Evolutionary conservation across 2,888 invertebrate species (phyloP).

Genomic region (Diogma glabrata): DNA sequence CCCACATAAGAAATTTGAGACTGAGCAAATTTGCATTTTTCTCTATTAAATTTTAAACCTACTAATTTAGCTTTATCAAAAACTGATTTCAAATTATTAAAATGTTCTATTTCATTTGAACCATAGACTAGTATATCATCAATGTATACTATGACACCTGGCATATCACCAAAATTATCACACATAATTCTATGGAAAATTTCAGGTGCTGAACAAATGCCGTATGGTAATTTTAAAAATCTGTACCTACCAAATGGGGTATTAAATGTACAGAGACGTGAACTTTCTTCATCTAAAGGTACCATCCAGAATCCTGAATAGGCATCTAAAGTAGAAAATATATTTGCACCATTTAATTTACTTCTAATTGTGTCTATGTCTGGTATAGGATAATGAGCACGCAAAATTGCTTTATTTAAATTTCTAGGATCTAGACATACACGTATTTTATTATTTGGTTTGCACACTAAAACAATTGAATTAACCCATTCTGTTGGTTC

Average conservation of each 20-base stretch:
- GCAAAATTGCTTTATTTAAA: conserved; percentile 3
- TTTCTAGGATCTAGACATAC: conserved; percentile 1
- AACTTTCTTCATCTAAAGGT: too few relatives aligned
- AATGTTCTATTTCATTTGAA: conserved; percentile 11
- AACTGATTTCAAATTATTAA: conserved; percentile 4
- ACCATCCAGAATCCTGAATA: too few relatives aligned
- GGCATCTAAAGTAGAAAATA: too few relatives aligned
- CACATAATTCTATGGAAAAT: too few relatives aligned
- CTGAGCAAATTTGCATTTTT: conserved; percentile 10
- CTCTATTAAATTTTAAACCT: conserved; percentile 9
- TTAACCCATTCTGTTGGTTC: too few relatives aligned
- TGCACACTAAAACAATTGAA: neutral
- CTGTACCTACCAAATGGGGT: too few relatives aligned
- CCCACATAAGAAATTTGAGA: conserved; percentile 13
- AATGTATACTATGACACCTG: conserved; percentile 12
- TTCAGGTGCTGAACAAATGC: too few relatives aligned
- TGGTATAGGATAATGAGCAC: conserved; percentile 1
- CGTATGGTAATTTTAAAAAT: too few relatives aligned
- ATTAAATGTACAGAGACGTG: too few relatives aligned
- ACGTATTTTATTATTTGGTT: neutral
- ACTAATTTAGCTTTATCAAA: conserved; percentile 10
- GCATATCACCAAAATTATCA: too few relatives aligned
- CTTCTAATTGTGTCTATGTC: too few relatives aligned
- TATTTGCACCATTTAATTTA: too few relatives aligned
- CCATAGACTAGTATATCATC: conserved; percentile 15